Conservation (phyloP, 2,113 vertebrate species). For the rabbit (Oryctolagus cuniculus) region mOryCun1.1 NC_091453.1:92689001-92689500, state of each 20-base stretch:
- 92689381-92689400: background rate
- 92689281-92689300: constrained; percentile 18
- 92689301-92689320: background rate
- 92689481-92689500: background rate
- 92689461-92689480: background rate
- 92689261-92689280: background rate
- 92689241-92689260: background rate
- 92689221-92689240: background rate
- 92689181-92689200: background rate
- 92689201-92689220: background rate
- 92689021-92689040: background rate
- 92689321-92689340: background rate
- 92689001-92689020: background rate
- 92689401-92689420: background rate
- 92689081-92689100: background rate
- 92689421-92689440: background rate
- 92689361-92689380: background rate
- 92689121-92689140: background rate
- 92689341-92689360: background rate
- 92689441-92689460: background rate
- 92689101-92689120: background rate
- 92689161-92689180: background rate
- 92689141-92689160: background rate
- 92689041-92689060: background rate
- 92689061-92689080: background rate